These are phyloP conservation scores for Gasterosteus aculeatus DNA, from an alignment of 2,113 vertebrate genomes.

Conservation along the genomic window DNA sequence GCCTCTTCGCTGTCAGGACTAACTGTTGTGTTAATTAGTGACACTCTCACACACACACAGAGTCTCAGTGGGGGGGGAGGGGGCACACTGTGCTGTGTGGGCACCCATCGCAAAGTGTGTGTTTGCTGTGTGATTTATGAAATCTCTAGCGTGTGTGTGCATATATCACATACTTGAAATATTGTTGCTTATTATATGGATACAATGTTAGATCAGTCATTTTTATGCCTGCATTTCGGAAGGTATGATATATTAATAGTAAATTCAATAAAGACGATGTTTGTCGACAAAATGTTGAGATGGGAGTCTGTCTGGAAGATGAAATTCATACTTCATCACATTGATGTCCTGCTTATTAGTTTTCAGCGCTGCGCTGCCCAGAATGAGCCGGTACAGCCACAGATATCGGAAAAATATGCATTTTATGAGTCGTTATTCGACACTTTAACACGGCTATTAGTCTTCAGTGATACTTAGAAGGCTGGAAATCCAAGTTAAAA, in stretches of 20 bases:
- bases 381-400: background rate
- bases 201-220: background rate
- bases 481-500: background rate
- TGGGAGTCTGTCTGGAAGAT: background rate
- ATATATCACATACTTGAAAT: background rate
- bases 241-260: background rate
- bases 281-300: constrained; percentile 2
- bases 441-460: background rate
- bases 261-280: background rate
- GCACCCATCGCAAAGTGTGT: background rate
- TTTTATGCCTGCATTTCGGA: background rate
- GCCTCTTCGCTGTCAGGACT: constrained; percentile 24
- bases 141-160: background rate
- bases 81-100: constrained; percentile 12
- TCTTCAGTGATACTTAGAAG: background rate
- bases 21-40: constrained; percentile 36
- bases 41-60: background rate
- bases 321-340: background rate
- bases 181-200: background rate
- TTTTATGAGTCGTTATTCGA: background rate
- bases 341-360: background rate
- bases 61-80: background rate
- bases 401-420: background rate
- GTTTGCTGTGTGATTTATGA: constrained; percentile 5
- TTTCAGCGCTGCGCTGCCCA: background rate